A percentile compares a stretch with the other conserved stretches of the same genome.
Evolutionary conservation across 2,113 vertebrate genomes (phyloP).

Genomic region (Steatornis caripensis): DNA sequence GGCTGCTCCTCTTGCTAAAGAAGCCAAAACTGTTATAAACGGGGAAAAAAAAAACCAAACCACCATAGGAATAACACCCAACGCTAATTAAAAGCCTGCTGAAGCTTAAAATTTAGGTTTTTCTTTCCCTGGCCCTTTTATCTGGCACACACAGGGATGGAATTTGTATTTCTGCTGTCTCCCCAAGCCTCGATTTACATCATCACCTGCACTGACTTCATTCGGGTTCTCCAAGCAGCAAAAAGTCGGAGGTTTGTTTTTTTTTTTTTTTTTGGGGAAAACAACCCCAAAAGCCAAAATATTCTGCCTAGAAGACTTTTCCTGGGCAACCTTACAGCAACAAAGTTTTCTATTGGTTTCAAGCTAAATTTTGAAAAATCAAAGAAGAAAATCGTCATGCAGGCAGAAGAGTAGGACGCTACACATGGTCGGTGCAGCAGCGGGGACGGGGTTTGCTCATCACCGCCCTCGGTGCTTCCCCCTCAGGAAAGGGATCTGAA

Average conservation of each 20-base stretch:
- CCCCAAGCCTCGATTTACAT: neutral
- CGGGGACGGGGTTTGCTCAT: accelerated
- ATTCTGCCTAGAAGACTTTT: neutral
- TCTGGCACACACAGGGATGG: accelerated
- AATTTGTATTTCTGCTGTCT: neutral
- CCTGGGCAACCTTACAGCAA: neutral
- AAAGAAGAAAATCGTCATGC: accelerated
- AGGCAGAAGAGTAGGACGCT: neutral
- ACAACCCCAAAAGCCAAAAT: neutral
- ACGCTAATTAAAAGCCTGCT: neutral
- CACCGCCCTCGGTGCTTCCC: accelerated
- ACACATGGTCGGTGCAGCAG: accelerated
- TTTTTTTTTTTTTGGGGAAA: accelerated
- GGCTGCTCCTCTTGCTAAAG: too few relatives aligned
- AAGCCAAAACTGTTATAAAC: neutral
- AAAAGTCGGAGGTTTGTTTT: too few relatives aligned
- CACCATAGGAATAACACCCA: accelerated
- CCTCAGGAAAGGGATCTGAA: neutral
- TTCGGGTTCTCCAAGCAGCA: accelerated
- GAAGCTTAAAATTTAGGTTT: neutral
- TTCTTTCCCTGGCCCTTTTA: neutral
- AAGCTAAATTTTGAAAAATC: accelerated
- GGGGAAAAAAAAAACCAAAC: accelerated
- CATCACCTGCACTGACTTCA: too few relatives aligned
- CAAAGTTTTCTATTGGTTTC: neutral